Conservation (phyloP, 2,888 invertebrate genomes). For the Tanaodytes sp. region DNA sequence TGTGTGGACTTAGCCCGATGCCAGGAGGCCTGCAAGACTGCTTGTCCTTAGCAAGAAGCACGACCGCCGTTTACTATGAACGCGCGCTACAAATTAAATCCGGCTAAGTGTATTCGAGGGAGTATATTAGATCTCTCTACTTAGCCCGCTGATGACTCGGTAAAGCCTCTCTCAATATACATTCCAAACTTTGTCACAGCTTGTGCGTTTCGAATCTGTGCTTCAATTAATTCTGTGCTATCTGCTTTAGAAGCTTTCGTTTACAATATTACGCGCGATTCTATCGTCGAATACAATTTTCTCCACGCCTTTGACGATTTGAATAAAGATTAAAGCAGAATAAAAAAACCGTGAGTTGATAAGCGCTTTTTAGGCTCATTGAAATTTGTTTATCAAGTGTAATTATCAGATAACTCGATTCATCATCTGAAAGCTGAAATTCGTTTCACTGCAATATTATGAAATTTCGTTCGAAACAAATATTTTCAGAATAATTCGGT, state of each 20-base stretch:
- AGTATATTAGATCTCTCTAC: constrained; percentile 67
- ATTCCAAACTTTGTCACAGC: constrained; percentile 42
- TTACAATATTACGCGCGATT: not conserved
- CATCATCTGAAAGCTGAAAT: no score
- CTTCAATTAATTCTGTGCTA: constrained; percentile 32
- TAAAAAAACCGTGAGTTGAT: not conserved
- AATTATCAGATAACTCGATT: no score
- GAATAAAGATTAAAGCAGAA: no score
- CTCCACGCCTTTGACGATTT: not conserved
- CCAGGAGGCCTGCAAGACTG: constrained; percentile 52
- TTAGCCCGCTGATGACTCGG: constrained; percentile 43
- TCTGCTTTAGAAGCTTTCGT: constrained; percentile 18
- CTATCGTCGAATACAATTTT: not conserved
- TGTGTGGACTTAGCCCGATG: constrained; percentile 42
- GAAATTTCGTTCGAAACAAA: no score
- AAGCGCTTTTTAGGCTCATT: not conserved
- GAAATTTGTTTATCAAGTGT: no score
- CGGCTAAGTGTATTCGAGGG: constrained; percentile 67
- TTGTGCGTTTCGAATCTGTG: constrained; percentile 29
- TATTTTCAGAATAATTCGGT: no score
- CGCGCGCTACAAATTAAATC: constrained; percentile 68
- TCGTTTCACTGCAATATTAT: no score
- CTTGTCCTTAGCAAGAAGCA: constrained; percentile 56
- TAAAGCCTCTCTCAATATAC: constrained; percentile 37
- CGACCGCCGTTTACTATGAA: constrained; percentile 56